Conservation (phyloP, 2,888 invertebrate genomes). For the Calameuta filiformis region DNA sequence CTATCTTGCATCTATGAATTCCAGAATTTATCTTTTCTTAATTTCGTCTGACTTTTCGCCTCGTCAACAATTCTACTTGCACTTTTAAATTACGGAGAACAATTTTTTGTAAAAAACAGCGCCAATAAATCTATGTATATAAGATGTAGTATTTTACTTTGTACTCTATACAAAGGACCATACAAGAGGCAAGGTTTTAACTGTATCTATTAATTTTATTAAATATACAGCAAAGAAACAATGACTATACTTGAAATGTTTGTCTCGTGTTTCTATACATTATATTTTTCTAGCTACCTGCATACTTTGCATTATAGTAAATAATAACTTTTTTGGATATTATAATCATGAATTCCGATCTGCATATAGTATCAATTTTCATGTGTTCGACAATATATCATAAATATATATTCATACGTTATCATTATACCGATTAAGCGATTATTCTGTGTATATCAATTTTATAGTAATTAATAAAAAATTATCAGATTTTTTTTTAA, state of each 20-base stretch:
- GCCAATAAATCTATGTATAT: background rate
- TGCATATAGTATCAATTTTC: background rate
- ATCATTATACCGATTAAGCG: background rate
- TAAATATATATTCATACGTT: background rate
- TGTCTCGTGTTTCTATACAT: background rate
- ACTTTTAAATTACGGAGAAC: background rate
- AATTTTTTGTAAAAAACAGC: background rate
- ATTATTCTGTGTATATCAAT: background rate
- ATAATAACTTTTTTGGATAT: background rate
- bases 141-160: background rate
- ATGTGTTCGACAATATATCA: background rate
- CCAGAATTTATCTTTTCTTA: background rate
- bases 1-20: background rate
- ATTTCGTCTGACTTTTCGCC: background rate
- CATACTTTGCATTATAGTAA: background rate
- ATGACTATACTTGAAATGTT: background rate
- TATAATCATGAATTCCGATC: background rate
- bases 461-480: background rate
- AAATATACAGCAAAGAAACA: background rate
- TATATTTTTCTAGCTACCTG: background rate
- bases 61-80: background rate
- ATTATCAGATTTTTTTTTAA: background rate
- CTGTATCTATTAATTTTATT: background rate
- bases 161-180: background rate
- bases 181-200: background rate